These are phyloP conservation scores for Zaprionus lachaisei DNA, from an alignment of 1,140 invertebrate genomes.

Conservation along the genomic window DNA sequence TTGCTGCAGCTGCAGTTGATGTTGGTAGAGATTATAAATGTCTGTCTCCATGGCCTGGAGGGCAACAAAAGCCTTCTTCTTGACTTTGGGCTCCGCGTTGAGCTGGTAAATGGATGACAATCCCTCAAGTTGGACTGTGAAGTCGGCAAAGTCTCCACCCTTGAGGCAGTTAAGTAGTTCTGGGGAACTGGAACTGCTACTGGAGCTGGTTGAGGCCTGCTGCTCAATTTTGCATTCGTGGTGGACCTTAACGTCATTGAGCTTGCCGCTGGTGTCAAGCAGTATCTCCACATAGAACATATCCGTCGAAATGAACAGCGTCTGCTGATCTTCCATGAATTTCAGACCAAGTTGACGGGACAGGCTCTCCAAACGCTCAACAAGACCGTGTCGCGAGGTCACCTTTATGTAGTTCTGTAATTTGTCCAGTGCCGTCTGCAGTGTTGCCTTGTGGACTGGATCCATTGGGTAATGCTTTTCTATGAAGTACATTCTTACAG, in stretches of 20 bases:
- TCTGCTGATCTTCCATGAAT: conserved; percentile 79
- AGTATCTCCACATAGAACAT: conserved; percentile 98
- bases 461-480: conserved; percentile 94
- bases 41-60: conserved; percentile 96
- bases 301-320: conserved; percentile 95
- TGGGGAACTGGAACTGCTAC: conserved; percentile 33
- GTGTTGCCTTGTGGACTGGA: conserved; percentile 91
- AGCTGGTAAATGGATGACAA: conserved; percentile 96
- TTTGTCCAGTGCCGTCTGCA: conserved; percentile 96
- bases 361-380: conserved; percentile 95
- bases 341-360: conserved; percentile 92
- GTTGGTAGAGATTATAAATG: conserved; percentile 92
- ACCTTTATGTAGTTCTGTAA: conserved; percentile 98
- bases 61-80: conserved; percentile 96
- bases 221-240: conserved; percentile 85
- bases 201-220: conserved; percentile 87
- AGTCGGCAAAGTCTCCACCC: conserved; percentile 95
- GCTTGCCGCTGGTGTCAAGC: conserved; percentile 91
- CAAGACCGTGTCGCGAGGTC: conserved; percentile 94
- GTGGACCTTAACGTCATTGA: conserved; percentile 94
- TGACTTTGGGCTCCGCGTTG: conserved; percentile 97
- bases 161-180: conserved; percentile 93
- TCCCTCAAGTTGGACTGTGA: conserved; percentile 95
- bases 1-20: conserved; percentile 86
- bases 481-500: conserved; percentile 92